Conservation (phyloP, 2,888 invertebrate genomes). For the Sminthurides aquaticus region DNA sequence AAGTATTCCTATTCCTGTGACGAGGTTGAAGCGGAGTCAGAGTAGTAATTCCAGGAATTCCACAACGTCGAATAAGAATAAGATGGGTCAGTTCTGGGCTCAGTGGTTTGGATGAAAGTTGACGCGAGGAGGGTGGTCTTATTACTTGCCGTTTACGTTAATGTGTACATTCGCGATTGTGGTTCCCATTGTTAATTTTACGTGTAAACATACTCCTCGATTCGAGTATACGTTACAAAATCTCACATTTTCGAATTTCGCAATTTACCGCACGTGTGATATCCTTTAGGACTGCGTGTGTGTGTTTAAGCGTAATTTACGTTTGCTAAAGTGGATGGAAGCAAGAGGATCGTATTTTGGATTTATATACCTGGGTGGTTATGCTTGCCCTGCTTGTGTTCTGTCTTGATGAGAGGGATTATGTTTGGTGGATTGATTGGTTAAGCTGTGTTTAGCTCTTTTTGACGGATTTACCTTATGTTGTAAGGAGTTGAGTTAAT, state of each 20-base stretch:
- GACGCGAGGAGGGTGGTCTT: background rate
- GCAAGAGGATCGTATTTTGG: no score
- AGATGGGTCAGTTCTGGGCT: slow-evolving; percentile 32
- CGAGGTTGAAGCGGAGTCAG: slow-evolving; percentile 35
- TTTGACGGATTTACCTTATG: no score
- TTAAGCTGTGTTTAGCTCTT: no score
- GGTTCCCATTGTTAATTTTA: background rate
- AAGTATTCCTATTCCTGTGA: slow-evolving; percentile 38
- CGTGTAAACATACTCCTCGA: background rate
- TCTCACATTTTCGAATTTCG: background rate
- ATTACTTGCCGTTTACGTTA: background rate
- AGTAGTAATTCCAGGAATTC: slow-evolving; percentile 22
- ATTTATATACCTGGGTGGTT: no score
- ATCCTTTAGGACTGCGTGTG: no score
- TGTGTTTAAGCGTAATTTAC: no score
- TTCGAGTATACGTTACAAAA: background rate
- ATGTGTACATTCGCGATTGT: background rate
- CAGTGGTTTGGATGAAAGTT: slow-evolving; percentile 34
- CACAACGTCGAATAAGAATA: slow-evolving; percentile 20
- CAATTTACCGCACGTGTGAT: background rate
- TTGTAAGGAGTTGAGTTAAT: no score
- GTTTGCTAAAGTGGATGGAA: no score
- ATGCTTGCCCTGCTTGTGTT: no score
- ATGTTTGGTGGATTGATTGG: no score
- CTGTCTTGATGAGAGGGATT: no score